Evolutionary conservation across 2,113 vertebrate genomes (phyloP), one percentile per base, ranked within the genome.

Genomic region (Datnioides undecimradiatus): DNA sequence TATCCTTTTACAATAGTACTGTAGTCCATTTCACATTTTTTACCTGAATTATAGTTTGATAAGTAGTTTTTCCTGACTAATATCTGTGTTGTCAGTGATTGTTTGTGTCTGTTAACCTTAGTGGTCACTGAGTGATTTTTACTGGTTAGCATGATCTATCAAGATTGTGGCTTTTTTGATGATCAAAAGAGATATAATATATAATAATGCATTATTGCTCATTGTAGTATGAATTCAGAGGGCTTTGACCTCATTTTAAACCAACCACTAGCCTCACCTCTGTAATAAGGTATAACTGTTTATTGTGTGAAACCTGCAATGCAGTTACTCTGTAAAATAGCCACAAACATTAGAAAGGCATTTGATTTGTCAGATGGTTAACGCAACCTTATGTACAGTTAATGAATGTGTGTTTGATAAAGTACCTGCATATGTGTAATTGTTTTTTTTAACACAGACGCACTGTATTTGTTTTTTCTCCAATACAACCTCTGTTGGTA

Each of bases 201-300:
- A 46, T 83, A 38, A 73, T 51, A 58, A 77, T 81, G 41, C 43
- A 68, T 86, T 69, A 36, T 43, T 76, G 62, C 71, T 91, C 29
- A 59, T 33, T 82, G 38, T 77, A 68, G 65, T 79, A 33, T 84
- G 63, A 82, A 55, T 16, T 67, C 10, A 62, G 68, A 65, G n/a
- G 74, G 80, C 46, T 62, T 27, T 45, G 49, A n/a, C 85, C 55
- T 79, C 38, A 74, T 75, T 40, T 73, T 60, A 68, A 75, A 84
- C 60, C 76, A 91, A 90, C 90, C 84, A 88, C 79, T 86, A 86
- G 67, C 73, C 82, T 88, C 82, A 75, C 55, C 1, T 83, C 49
- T 74, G 55, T 81, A 58, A 69, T 66, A 76, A 70, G 38, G 23
- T 73, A 34, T 57, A 82, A 79, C 60, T 74, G 69, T 89, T 80